These are phyloP conservation scores for Quadroppia sp. DNA, from an alignment of 2,888 invertebrate species.

Conservation along the genomic window DNA sequence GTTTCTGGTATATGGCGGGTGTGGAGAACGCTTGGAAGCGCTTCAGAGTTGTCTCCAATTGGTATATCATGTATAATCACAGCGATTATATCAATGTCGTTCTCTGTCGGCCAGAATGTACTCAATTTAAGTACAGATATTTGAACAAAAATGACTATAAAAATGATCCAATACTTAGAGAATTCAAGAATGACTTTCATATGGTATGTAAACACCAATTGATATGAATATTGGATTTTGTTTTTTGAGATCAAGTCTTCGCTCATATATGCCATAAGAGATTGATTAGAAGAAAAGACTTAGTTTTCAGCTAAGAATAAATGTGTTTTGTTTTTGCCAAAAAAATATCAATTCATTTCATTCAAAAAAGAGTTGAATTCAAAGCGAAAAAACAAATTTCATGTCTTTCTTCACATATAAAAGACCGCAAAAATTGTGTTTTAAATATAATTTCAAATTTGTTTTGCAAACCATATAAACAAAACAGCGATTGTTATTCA, in stretches of 20 bases:
- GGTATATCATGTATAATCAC: constrained; percentile 37
- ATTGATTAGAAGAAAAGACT: no score
- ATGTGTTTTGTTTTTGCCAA: no score
- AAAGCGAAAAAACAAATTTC: no score
- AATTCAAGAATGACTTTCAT: constrained; percentile 39
- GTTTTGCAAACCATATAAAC: not conserved
- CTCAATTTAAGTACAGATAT: constrained; percentile 25
- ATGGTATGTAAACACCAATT: constrained; percentile 32
- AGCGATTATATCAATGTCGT: constrained; percentile 36
- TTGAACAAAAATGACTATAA: constrained; percentile 17
- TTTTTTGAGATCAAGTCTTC: no score
- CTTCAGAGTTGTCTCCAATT: constrained; percentile 32
- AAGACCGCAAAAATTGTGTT: no score
- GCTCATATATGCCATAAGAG: no score
- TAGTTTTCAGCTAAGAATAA: no score
- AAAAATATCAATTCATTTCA: no score
- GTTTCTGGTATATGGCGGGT: constrained; percentile 43
- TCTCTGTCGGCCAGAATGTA: constrained; percentile 25
- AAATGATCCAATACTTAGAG: constrained; percentile 32
- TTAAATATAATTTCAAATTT: not conserved
- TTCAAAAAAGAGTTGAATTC: no score
- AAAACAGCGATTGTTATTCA: constrained; percentile 5
- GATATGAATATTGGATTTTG: no score
- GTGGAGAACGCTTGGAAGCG: constrained; percentile 35
- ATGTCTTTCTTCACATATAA: no score